Evolutionary conservation across 2,888 invertebrate genomes (phyloP).

Genomic region (Adelphocoris suturalis): DNA sequence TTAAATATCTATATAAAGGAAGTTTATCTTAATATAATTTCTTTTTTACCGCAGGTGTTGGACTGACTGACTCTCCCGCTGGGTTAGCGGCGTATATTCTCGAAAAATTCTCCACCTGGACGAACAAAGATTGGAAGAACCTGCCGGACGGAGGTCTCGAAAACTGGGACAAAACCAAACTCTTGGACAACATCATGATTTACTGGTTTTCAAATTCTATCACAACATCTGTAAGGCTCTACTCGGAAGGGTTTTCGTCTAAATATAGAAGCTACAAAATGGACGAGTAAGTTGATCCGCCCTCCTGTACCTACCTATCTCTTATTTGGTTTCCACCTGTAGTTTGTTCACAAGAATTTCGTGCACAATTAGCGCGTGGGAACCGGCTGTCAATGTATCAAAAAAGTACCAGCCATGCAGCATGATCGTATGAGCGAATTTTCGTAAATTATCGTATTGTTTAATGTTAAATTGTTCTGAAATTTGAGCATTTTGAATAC

Average conservation of each 20-base stretch:
- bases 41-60: constrained; percentile 81
- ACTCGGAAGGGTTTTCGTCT: constrained; percentile 83
- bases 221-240: constrained; percentile 87
- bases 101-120: constrained; percentile 92
- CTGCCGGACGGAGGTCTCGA: constrained; percentile 84
- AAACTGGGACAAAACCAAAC: constrained; percentile 85
- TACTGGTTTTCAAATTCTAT: constrained; percentile 89
- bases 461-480: too few species aligned
- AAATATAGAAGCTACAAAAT: constrained; percentile 77
- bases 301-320: not conserved
- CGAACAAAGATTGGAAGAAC: constrained; percentile 80
- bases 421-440: too few species aligned
- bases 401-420: too few species aligned
- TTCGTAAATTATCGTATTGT: too few species aligned
- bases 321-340: too few species aligned
- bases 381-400: too few species aligned
- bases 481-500: too few species aligned
- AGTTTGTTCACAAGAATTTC: too few species aligned
- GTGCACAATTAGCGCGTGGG: too few species aligned
- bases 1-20: too few species aligned
- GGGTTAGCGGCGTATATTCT: constrained; percentile 94
- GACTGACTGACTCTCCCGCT: constrained; percentile 87
- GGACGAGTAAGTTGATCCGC: constrained; percentile 78
- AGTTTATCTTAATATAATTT: too few species aligned
- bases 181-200: constrained; percentile 89